Evolutionary conservation across 2,888 invertebrate species (phyloP).

Genomic region (Tachina fera): DNA sequence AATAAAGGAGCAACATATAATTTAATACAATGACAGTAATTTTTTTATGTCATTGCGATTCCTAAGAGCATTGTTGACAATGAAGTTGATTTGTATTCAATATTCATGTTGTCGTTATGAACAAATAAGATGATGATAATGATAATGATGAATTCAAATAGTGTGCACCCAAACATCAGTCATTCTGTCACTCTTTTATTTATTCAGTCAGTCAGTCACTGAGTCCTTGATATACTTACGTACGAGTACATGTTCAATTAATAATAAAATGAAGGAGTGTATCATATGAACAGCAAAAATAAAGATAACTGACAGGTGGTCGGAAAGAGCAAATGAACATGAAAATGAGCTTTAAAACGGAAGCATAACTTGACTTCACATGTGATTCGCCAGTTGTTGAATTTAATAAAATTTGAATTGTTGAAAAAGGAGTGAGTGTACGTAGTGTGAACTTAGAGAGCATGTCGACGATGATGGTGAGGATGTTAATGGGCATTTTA

Average conservation of each 20-base stretch:
- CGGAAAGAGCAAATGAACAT: constrained; percentile 45
- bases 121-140: constrained; percentile 7
- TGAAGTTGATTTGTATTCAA: constrained; percentile 25
- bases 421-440: neutral
- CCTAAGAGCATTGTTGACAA: constrained; percentile 28
- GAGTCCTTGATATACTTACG: constrained; percentile 31
- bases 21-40: no score
- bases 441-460: neutral
- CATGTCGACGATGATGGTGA: neutral
- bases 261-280: constrained; percentile 28
- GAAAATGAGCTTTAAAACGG: constrained; percentile 45
- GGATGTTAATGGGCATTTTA: no score
- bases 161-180: neutral
- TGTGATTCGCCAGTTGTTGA: constrained; percentile 27
- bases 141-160: constrained; percentile 23
- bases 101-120: constrained; percentile 17
- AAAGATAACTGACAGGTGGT: constrained; percentile 43
- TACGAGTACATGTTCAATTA: constrained; percentile 52
- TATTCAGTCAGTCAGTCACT: neutral
- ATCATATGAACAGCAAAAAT: constrained; percentile 5
- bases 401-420: constrained; percentile 26
- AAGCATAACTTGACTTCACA: constrained; percentile 29
- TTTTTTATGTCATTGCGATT: neutral
- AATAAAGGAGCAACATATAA: no score
- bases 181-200: constrained; percentile 18